Percentiles rank a stretch among this genome's conserved stretches.
Evolutionary conservation across 2,113 vertebrate genomes (phyloP).

Genomic region (Atherinomorus stipes): DNA sequence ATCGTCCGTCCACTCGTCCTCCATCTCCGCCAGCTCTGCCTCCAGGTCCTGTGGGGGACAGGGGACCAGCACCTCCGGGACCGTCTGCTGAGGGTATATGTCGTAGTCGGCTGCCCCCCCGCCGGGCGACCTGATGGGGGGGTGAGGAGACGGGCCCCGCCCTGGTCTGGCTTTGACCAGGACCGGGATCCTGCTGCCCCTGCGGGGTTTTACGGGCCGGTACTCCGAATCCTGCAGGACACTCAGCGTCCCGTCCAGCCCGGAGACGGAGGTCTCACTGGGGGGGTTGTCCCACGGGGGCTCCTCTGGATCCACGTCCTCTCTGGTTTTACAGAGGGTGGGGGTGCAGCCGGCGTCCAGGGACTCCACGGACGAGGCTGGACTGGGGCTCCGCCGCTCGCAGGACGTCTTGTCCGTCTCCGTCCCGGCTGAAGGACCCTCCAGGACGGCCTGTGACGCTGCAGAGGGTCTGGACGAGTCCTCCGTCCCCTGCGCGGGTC

Average conservation of each 20-base stretch:
- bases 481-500: no score
- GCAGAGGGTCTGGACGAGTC: constrained; percentile 13
- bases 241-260: constrained; percentile 84
- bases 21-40: constrained; percentile 86
- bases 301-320: constrained; percentile 58
- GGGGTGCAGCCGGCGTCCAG: constrained; percentile 75
- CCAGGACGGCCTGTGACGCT: constrained; percentile 50
- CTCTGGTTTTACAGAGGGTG: constrained; percentile 38
- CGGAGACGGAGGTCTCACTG: constrained; percentile 38
- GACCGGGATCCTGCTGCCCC: constrained; percentile 90
- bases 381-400: constrained; percentile 80
- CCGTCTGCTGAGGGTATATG: constrained; percentile 44
- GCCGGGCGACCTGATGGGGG: constrained; percentile 5
- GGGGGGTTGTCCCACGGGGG: constrained; percentile 66
- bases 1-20: constrained; percentile 91
- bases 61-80: constrained; percentile 70
- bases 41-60: constrained; percentile 79
- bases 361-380: constrained; percentile 87
- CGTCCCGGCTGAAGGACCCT: constrained; percentile 45
- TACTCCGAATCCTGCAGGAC: constrained; percentile 86
- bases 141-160: constrained; percentile 3
- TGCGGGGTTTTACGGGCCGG: constrained; percentile 86
- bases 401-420: constrained; percentile 67
- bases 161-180: constrained; percentile 80
- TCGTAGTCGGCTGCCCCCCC: constrained; percentile 30